Evolutionary conservation across 2,888 invertebrate species (phyloP), one percentile per base, ranked within the genome.

Genomic region (Tenthredo notha): DNA sequence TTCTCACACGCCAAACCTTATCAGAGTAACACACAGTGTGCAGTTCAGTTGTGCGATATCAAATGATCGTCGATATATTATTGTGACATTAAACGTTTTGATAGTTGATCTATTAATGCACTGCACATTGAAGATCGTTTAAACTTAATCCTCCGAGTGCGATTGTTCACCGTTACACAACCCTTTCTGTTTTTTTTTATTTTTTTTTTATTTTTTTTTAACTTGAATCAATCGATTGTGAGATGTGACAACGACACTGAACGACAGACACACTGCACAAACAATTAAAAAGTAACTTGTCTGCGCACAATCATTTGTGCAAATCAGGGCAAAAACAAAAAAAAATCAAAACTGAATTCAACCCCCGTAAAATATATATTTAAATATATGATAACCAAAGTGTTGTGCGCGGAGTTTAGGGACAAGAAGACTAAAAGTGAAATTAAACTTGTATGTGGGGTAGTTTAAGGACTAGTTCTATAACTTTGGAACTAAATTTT

Each of bases 371-470:
- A 37, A 37, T 37, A 37, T 37, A 37, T 37, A 37, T 7, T 37
- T 7, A 15, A 67, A 33, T 67, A 33, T 29, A 67, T 67, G 67
- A 33, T 29, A 67, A 67, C 29, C 18, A 33, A 29, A 67, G 67
- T 67, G 67, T 67, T 67, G 67, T 67, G 67, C 67, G 67, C 33
- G 67, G 0, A 33, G 67, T 67, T 67, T 33, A 18, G 29, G 33
- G 29, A 67, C 33, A 12, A 33, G 21, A 61, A 61, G 25, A 33
- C 67, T 33, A 67, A 6, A 33, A 33, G 33, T 67, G 25, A 0
- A 7, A 29, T 12, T 6, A 33, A 33, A 67, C 10, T 33, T 18
- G 29, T 33, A 18, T 67, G 67, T 67, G 67, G 33, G 15, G n/a
- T 54, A n/a, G 1, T n/a, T n/a, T 0, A n/a, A 6, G 7, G 7